Evolutionary conservation across 2,888 invertebrate genomes (phyloP), one percentile per base, ranked within the genome.

Genomic region (Chymomyza fuscimana): DNA sequence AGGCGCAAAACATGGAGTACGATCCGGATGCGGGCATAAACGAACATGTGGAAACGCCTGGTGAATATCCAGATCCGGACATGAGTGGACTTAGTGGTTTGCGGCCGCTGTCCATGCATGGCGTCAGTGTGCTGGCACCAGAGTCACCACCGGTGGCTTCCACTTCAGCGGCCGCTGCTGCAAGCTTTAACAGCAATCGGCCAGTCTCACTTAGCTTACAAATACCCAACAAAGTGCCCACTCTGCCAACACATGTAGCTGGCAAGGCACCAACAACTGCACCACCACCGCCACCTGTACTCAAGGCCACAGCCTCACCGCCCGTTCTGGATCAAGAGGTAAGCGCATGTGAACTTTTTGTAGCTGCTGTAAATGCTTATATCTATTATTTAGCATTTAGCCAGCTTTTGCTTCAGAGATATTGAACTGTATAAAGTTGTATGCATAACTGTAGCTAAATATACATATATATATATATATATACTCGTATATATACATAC

Each of bases 51-150:
- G 96, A 96, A 90, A 94, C 95, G n/a, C 95, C 95, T 0, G 95
- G 95, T 3, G 97, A 97, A 92, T 94, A 94, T 79, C 96, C 96
- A 0, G 95, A 97, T 92, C 94, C 95, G 1, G 94, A 94, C 32
- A 93, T 94, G 62, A 94, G 94, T 64, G 97, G 97, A 12, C 93
- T 97, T 88, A 96, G 96, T 70, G 97, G 96, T 15, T 93, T 95
- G 69, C 93, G 97, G 77, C 97, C 97, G 1, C 92, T 97, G 61
- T 96, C 96, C 60, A 89, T 92, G 86, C 95, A 92, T 51, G 93
- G 93, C 29, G 90, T 93, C 58, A 92, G 93, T 62, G 92, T 93
- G 15, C 87, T 94, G 74, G 93, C 93, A 1, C 93, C 93, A 15
- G 93, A 93, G 73, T 90, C 92, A 50, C 91, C 92, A 19, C 78